These are phyloP conservation scores for Oxyura jamaicensis DNA, from an alignment of 2,113 vertebrate genomes.

Conservation along the genomic window DNA sequence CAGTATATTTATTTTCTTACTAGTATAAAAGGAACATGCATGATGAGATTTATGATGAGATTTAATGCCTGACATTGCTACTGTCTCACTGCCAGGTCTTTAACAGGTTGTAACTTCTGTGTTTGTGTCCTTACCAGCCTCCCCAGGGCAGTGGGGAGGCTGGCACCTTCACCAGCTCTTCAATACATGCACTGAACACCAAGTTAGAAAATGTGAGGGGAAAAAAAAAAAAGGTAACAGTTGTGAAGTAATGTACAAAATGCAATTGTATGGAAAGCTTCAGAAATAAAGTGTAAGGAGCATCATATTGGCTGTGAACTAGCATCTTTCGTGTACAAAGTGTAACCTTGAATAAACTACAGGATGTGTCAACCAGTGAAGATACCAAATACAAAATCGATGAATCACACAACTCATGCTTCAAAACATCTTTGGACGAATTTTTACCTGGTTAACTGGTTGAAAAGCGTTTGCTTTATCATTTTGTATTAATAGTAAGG, in stretches of 20 bases:
- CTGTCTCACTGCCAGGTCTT: neutral
- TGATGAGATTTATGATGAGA: neutral
- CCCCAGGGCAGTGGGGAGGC: neutral
- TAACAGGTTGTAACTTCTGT: neutral
- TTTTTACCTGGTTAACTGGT: neutral
- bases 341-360: fast-evolving
- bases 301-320: neutral
- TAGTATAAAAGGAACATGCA: neutral
- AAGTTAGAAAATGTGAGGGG: neutral
- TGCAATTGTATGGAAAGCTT: neutral
- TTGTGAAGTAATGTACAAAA: neutral
- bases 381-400: neutral
- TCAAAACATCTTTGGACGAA: neutral
- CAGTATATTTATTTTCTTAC: neutral
- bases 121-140: neutral
- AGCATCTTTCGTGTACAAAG: neutral
- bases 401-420: neutral
- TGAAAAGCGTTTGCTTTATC: neutral
- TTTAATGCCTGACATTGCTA: fast-evolving
- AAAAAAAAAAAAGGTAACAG: neutral
- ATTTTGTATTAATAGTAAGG: neutral
- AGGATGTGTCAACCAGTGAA: neutral
- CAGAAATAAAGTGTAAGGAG: neutral
- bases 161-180: neutral
- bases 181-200: neutral